Evolutionary conservation across 2,888 invertebrate genomes (phyloP), one percentile per base, ranked within the genome.

Genomic region (Trissolcus brochymenae): DNA sequence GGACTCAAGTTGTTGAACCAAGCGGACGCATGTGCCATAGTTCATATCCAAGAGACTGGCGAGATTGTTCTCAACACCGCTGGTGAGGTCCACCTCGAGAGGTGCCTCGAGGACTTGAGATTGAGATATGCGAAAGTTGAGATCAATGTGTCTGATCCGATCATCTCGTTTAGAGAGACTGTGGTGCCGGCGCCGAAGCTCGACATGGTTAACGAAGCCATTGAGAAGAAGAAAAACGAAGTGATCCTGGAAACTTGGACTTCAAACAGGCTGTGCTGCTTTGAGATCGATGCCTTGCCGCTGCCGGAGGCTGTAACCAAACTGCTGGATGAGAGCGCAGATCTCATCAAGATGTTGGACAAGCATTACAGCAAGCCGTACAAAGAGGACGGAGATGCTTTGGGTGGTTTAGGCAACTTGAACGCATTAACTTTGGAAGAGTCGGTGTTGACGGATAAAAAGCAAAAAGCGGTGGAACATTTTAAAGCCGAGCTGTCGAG

Each of bases 81-180:
- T 1, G 99, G 99, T 0, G 98, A 99, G 90, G 96, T 99, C 1
- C 99, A 99, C 90, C 91, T 99, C 62, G 96, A 98, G 87, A 94
- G 98, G 85, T 99, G 99, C 90, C 90, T 99, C 4, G 95, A 96
- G 86, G 99, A 99, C 90, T 91, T 99, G 62, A 94, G 92, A 92
- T 91, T 90, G 72, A 92, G 93, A 80, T 98, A 96, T 90, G 96
- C 95, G 0, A 94, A 94, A 87, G 93, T 96, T 74, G 94, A 96
- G 59, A 91, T 98, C n/a, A 94, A 94, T 79, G 96, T 96, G 0
- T 99, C 99, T 0, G 94, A 95, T 84, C 99, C 99, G 0, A 98
- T 99, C 83, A 98, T 99, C 0, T 96, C 98, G 6, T 97, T 99
- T 85, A 92, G 96, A 81, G 99, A 99, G 90, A 99, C 99, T 0